Conservation (phyloP, 2,888 invertebrate species). For the Spodoptera exigua region DNA sequence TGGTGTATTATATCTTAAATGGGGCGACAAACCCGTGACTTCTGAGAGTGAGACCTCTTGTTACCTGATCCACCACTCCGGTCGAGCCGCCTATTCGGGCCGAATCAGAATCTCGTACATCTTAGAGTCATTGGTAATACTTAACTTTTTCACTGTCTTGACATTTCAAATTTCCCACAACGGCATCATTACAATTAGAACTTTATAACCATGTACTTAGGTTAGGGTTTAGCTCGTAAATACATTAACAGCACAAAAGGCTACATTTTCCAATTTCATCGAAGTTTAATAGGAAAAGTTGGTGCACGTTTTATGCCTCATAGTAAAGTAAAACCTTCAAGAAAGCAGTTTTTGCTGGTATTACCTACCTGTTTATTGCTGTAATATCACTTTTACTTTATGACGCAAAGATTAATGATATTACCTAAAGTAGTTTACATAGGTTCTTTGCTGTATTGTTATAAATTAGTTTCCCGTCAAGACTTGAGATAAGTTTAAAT, state of each 20-base stretch:
- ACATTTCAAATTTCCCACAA: too few species aligned
- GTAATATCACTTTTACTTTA: conserved; percentile 50
- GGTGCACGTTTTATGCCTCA: conserved; percentile 17
- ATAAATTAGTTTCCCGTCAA: not conserved
- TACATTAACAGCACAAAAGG: not conserved
- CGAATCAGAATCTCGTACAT: too few species aligned
- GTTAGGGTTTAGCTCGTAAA: not conserved
- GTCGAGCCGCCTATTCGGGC: too few species aligned
- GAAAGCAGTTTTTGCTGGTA: conserved; percentile 26
- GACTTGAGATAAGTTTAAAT: not conserved
- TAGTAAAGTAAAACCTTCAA: conserved; percentile 16
- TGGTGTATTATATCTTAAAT: too few species aligned
- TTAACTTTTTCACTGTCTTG: too few species aligned
- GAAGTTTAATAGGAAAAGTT: conserved; percentile 30
- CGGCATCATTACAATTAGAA: too few species aligned
- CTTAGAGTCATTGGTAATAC: too few species aligned
- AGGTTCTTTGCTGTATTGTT: conserved; percentile 21
- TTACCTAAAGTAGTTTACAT: conserved; percentile 44
- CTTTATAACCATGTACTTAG: too few species aligned
- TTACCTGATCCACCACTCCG: too few species aligned
- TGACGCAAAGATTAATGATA: conserved; percentile 37
- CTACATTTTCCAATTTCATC: conserved; percentile 5
- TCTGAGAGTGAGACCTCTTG: too few species aligned
- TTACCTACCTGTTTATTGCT: conserved; percentile 40
- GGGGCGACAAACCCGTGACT: too few species aligned